These are phyloP conservation scores for Sciurus niger DNA, from an alignment of 2,113 vertebrate genomes.

Conservation along the genomic window DNA sequence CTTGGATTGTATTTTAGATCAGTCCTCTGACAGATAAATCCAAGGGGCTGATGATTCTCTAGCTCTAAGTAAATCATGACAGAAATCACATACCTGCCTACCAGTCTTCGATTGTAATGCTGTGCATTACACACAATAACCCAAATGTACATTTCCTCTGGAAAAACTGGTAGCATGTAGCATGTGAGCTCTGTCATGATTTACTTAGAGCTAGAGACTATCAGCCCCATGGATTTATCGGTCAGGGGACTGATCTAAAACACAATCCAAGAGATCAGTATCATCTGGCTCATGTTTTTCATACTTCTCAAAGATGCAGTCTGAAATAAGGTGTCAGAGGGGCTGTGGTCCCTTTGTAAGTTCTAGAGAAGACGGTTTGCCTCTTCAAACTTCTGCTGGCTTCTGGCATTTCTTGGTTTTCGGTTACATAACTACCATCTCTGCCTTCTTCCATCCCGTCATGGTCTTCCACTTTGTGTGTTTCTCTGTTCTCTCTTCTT, in stretches of 20 bases:
- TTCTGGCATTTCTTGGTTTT: neutral
- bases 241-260: too few species aligned
- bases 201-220: too few species aligned
- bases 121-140: too few species aligned
- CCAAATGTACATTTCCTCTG: too few species aligned
- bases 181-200: too few species aligned
- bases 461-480: neutral
- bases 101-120: too few species aligned
- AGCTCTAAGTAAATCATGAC: neutral
- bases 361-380: neutral
- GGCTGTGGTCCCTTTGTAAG: neutral
- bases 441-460: neutral
- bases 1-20: conserved; percentile 32
- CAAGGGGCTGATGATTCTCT: neutral
- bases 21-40: neutral
- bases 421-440: neutral
- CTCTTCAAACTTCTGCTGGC: neutral
- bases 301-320: neutral
- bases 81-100: neutral
- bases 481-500: neutral
- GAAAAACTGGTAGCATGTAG: too few species aligned
- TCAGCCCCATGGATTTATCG: too few species aligned
- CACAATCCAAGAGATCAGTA: too few species aligned
- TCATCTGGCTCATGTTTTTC: too few species aligned
- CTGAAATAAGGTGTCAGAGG: neutral